Evolutionary conservation across 2,113 vertebrate species (phyloP), one percentile per base, ranked within the genome.

Genomic region (Stigmatopora argus): DNA sequence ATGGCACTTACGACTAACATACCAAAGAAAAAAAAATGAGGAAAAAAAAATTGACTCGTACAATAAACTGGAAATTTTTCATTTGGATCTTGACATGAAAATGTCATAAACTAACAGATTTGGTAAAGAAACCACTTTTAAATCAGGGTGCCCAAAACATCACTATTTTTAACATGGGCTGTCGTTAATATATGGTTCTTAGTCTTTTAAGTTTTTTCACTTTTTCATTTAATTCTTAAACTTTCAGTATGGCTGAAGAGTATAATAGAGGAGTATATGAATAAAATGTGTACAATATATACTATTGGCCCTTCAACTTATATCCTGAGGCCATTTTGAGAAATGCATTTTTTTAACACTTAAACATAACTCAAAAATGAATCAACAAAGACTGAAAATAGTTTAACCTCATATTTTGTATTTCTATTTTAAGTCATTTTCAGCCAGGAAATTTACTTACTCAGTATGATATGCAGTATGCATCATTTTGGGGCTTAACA

Each of bases 251-350:
- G 38, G 77, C 70, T 52, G 82, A 81, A 67, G 57, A 60, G 63
- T 75, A 66, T 79, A 81, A 83, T 81, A 81, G 80, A 80, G 73
- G 70, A 83, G 62, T 26, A 51, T 64, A 70, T 82, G 75, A 79
- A 71, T 83, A 73, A 55, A 77, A 77, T 81, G 72, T 88, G 67
- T 78, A 75, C 66, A 67, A 66, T 74, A 75, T 83, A 80, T 80
- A 79, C 58, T 19, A n/a, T 60, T 41, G 34, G 7, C 6, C 35
- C 11, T 31, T 18, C 35, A 19, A 60, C 13, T 41, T 41, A 19
- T 60, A 19, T 35, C 57, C 5, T 19, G 9, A 35, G n/a, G 18
- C n/a, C 4, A 19, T 59, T 59, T 59, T 19, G n/a, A 44, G 7
- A 56, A 56, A 26, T 56, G 21, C 15, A 26, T 55, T 56, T 31